Conservation (phyloP, 2,888 invertebrate genomes). For the Tricholauxania praeusta region DNA sequence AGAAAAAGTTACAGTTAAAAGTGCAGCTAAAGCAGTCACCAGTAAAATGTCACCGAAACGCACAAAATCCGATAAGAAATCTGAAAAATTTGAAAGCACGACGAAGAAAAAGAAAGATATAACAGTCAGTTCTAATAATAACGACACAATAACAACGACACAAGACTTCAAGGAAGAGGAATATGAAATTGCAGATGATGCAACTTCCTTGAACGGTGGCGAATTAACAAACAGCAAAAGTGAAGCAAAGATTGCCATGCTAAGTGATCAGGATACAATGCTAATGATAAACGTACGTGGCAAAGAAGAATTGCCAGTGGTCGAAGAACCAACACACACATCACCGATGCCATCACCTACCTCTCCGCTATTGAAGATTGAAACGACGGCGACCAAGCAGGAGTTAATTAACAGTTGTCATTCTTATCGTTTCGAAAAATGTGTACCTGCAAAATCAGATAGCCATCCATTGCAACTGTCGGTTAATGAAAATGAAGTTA, state of each 20-base stretch:
- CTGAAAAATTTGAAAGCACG: slow-evolving; percentile 40
- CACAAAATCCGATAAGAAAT: slow-evolving; percentile 52
- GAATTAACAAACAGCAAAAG: slow-evolving; percentile 50
- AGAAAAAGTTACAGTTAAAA: slow-evolving; percentile 37
- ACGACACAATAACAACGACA: slow-evolving; percentile 49
- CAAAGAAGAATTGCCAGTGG: slow-evolving; percentile 78
- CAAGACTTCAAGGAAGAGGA: slow-evolving; percentile 61
- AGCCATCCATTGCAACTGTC: slow-evolving; percentile 62
- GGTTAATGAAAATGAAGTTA: slow-evolving; percentile 36
- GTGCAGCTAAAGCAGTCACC: slow-evolving; percentile 41
- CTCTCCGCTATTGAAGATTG: slow-evolving; percentile 4
- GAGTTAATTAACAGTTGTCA: slow-evolving; percentile 33
- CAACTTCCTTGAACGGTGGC: slow-evolving; percentile 67
- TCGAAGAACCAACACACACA: slow-evolving; percentile 54
- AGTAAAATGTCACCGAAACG: slow-evolving; percentile 55
- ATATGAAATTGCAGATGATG: slow-evolving; percentile 73
- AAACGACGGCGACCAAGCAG: not conserved
- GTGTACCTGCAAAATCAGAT: slow-evolving; percentile 62
- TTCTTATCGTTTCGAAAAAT: slow-evolving; percentile 57
- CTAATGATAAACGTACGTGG: slow-evolving; percentile 73
- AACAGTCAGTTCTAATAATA: slow-evolving; percentile 37
- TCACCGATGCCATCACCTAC: slow-evolving; percentile 39
- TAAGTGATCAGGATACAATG: slow-evolving; percentile 68
- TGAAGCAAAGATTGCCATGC: slow-evolving; percentile 69
- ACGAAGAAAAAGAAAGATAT: slow-evolving; percentile 47